Base-by-base conservation (phyloP, 2,113 vertebrate species). In the Notarius quadriscutis region DNA sequence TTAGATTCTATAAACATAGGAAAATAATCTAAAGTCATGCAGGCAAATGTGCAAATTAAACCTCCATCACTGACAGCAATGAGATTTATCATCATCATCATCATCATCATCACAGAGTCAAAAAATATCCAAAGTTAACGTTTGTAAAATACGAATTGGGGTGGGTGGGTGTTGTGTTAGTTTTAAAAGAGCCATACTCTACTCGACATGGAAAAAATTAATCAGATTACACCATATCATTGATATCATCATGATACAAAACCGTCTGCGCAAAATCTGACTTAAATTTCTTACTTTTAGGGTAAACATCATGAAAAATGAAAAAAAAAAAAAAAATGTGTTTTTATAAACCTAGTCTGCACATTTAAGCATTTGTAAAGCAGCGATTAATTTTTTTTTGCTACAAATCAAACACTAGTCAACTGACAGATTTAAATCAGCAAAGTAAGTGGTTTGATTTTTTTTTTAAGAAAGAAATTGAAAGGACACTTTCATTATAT, bases 251-350 rank as follows among this genome's bases (percentile, higher is more conserved):
- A 55, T 77, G 18, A 87, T 60, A 85, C 41, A 83, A 90, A 88
- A 83, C 27, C 25, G 48, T 87, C 41, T 81, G 89, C 77, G 89
- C 89, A 88, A 88, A 87, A 87, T 88, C 34, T 30, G 27, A 84
- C 62, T 81, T 65, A 41, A 57, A 67, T 67, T 74, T 78, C 53
- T 78, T 51, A 41, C 60, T 63, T 80, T 84, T 48, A 69, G 71
- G 69, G 72, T 75, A 81, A 81, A 86, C 3, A 78, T 5, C 67
- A 77, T 84, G 55, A 80, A 34, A 34, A 81, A 85, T n/a, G 7
- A 57, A 57, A 78, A 50, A 85, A 85, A 77, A 41, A n/a, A 25
- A 58, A 85, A n/a, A n/a, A n/a, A n/a, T n/a, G n/a, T n/a, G 0
- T 34, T 58, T 81, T 62, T 12, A 83, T 41, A 84, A 84, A 89